Base-by-base conservation (phyloP, 2,888 invertebrate genomes). In the Andrena fulva region DNA sequence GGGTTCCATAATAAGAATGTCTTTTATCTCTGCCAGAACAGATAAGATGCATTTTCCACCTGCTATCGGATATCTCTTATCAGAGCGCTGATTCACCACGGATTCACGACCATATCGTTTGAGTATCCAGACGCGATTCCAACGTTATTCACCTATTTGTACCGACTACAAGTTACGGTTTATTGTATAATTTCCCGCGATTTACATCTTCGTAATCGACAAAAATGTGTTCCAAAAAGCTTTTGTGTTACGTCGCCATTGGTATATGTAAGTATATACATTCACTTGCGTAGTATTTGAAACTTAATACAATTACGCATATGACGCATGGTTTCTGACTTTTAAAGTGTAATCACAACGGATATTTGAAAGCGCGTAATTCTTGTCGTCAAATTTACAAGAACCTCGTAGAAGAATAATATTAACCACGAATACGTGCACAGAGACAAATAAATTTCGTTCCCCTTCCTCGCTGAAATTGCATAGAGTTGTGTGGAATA, bases 71-170 rank as follows among this genome's bases (percentile, higher is more conserved):
- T 73, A 74, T 60, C 52, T 81, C 85, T 91, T 92, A 92, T 92
- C 92, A 81, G 77, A 59, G 20, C 82, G 90, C 89, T 92, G 93
- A 92, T 90, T 93, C 93, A 93, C 77, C 74, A 76, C 76, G 77
- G 73, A 71, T 87, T 79, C 74, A 56, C 60, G n/a, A 35, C 56
- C 52, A 73, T 52, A 56, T 72, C 76, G 6, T 48, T 54, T 20
- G 29, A 60, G 64, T 69, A 20, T 62, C 2, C 59, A 24, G 56
- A 50, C 20, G 10, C 16, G 24, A 50, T 48, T 67, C n/a, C 8
- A 66, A 42, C 54, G 59, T 66, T 73, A 60, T 16, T 63, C 63
- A 27, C 12, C n/a, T 50, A 31, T n/a, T 50, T n/a, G 29, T 63
- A 48, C 24, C 24, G 42, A n/a, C 24, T 35, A 8, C 3, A 63